Evolutionary conservation across 2,888 invertebrate species (phyloP), one percentile per base, ranked within the genome.

Genomic region (Hipparchia sbordonii): DNA sequence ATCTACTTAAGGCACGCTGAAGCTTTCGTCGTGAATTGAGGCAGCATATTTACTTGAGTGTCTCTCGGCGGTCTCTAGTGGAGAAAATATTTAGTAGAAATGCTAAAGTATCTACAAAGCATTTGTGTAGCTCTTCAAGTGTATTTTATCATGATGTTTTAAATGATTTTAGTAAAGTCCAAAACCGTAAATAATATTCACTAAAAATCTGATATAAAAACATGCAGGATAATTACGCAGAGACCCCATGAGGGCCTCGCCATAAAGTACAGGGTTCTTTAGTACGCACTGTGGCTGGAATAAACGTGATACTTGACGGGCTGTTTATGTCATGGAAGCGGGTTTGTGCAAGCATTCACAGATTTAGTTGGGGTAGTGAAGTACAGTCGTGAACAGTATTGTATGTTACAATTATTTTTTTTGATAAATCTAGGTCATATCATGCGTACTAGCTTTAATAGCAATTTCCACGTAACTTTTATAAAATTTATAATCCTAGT

Each of bases 331-430:
- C 92, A 92, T 92, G 92, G 91, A 93, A 93, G 93, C 93, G 93
- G 92, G 93, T 93, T 93, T 93, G 93, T 85, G 93, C 92, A 93
- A 93, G 93, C 93, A 93, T 93, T 93, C 93, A 93, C 92, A 92
- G 93, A 93, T 93, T 93, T 92, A 85, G 91, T 89, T 92, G 87
- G 93, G 93, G 93, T 91, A 89, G 86, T 81, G 79, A 72, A 71
- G 90, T 90, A 93, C 89, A 84, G 86, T 84, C 84, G 84, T 2
- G 77, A 6, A 71, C 33, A 5, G 39, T n/a, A 12, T 52, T 52
- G 52, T 12, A 54, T 39, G 39, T 39, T 39, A n/a, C 12, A 54
- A 54, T 10, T 54, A 12, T 9, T 52, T 52, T 23, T 23, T 23
- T 23, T 23, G 46, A 6, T 6, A 46, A 6, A 6, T 1, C 6